Conservation (phyloP, 1,140 invertebrate genomes). For the Macrobrachium rosenbergii region DNA sequence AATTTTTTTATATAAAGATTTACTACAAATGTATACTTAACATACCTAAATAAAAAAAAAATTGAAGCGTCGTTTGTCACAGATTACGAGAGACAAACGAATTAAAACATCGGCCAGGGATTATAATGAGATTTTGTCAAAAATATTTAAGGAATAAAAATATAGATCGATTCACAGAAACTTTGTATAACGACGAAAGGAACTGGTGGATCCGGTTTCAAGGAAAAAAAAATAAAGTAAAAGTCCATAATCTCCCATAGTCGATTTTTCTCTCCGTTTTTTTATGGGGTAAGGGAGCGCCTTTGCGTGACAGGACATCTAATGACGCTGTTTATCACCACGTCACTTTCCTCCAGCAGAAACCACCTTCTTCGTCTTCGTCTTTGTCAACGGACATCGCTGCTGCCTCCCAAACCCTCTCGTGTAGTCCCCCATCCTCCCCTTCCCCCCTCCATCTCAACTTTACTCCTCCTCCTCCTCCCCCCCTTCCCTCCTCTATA, state of each 20-base stretch:
- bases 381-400: background rate
- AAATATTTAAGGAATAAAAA: no score
- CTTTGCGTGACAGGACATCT: conserved; percentile 25
- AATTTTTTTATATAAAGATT: conserved; percentile 30
- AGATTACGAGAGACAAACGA: background rate
- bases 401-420: background rate
- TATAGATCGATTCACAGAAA: no score
- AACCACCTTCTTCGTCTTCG: background rate
- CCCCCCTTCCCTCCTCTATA: background rate
- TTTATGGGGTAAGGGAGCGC: background rate
- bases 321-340: conserved; percentile 31
- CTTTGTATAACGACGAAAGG: no score
- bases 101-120: background rate
- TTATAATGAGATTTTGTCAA: no score
- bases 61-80: background rate
- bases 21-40: conserved; percentile 4
- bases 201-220: no score
- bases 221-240: no score
- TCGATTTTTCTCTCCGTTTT: background rate
- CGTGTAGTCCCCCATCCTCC: background rate
- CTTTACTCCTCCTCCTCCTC: background rate
- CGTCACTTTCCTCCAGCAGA: conserved; percentile 32
- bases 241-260: background rate
- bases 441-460: no score
- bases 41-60: background rate